A percentile compares a stretch with the other conserved stretches of the same genome.
These are phyloP conservation scores for Rosalia funebris DNA, from an alignment of 2,888 invertebrate species.

Conservation along the genomic window DNA sequence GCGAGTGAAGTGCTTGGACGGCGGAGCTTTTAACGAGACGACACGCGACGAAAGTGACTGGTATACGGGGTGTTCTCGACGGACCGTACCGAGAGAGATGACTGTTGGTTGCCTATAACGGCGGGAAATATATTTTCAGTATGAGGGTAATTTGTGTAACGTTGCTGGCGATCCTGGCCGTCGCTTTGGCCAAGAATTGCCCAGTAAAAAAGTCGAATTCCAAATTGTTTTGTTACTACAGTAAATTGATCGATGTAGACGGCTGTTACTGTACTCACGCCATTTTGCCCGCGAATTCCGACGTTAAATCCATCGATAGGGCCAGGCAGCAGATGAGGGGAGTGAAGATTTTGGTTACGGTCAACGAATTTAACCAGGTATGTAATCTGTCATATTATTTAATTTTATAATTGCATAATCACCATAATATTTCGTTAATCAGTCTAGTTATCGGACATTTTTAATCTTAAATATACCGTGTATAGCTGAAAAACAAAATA, in stretches of 20 bases:
- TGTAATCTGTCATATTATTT: too few relatives aligned
- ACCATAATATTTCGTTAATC: too few relatives aligned
- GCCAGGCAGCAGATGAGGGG: conserved; percentile 66
- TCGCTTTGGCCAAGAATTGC: conserved; percentile 50
- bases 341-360: conserved; percentile 68
- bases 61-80: conserved; percentile 12
- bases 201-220: conserved; percentile 52
- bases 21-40: conserved; percentile 19
- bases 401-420: too few relatives aligned
- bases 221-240: conserved; percentile 61
- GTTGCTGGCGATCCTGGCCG: conserved; percentile 31
- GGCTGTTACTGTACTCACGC: conserved; percentile 61
- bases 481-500: too few relatives aligned
- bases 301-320: conserved; percentile 61
- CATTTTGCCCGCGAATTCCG: conserved; percentile 56
- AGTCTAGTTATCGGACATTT: too few relatives aligned
- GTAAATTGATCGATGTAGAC: conserved; percentile 54
- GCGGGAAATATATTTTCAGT: conserved; percentile 5
- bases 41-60: conserved; percentile 15
- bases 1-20: conserved; percentile 22
- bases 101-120: not conserved
- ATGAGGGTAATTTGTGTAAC: conserved; percentile 24
- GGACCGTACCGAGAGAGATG: not conserved
- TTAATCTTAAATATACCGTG: too few relatives aligned
- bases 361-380: conserved; percentile 71